A percentile compares a stretch with the other conserved stretches of the same genome.
Conservation (phyloP, 2,888 invertebrate genomes). For the Heterodera filipjevi region DNA sequence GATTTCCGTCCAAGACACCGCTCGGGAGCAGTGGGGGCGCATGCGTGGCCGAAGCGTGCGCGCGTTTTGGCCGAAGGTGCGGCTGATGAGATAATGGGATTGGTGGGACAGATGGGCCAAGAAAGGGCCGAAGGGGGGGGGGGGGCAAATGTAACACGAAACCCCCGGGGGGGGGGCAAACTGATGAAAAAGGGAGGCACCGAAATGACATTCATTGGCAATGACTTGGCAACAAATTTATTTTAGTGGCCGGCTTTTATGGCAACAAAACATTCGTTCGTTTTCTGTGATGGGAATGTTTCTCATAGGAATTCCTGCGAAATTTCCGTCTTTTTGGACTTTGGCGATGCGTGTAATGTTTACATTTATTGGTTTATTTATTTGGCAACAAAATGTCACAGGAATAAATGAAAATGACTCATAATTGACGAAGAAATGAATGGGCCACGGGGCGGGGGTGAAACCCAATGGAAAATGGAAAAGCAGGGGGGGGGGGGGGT, state of each 20-base stretch:
- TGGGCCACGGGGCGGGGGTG: background rate
- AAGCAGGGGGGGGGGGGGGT: background rate
- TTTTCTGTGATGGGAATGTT: background rate
- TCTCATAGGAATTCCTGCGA: background rate
- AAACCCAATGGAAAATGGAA: background rate
- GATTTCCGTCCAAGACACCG: background rate
- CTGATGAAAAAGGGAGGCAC: background rate
- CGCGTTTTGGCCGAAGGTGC: conserved; percentile 3
- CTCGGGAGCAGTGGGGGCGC: background rate
- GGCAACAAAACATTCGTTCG: background rate
- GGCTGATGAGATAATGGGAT: background rate
- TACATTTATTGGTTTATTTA: conserved; percentile 4
- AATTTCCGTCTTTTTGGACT: conserved; percentile 9
- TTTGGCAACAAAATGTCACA: conserved; percentile 1
- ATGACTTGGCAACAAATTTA: background rate
- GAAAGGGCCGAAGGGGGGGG: background rate
- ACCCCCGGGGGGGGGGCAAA: background rate
- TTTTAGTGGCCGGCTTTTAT: background rate
- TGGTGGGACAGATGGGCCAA: background rate
- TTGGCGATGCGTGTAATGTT: conserved; percentile 7
- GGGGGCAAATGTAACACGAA: conserved; percentile 6
- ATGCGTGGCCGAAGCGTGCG: conserved; percentile 15
- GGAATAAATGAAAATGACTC: background rate
- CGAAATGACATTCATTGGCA: background rate
- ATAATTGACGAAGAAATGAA: background rate